Conservation (phyloP, 2,113 vertebrate genomes). For the Propithecus coquereli region DNA sequence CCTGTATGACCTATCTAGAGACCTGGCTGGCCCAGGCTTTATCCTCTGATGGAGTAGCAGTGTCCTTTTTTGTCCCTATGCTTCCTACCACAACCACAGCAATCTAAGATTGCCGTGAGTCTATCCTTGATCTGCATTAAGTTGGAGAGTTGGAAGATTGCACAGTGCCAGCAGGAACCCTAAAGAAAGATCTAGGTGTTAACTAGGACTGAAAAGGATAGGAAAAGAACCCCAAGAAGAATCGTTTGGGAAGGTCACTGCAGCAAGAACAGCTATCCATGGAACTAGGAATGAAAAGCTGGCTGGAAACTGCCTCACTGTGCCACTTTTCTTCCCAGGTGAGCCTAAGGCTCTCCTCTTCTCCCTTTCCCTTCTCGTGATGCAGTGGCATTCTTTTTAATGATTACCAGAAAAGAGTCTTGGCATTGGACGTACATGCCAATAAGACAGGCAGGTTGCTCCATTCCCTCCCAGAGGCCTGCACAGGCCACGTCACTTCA, state of each 20-base stretch:
- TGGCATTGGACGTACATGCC: not conserved
- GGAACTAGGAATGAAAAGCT: not conserved
- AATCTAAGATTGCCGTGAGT: not conserved
- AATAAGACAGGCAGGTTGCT: not conserved
- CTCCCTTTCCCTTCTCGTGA: not conserved
- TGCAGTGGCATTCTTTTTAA: not conserved
- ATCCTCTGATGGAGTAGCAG: not conserved
- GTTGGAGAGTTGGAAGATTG: not conserved
- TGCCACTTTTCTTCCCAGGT: not conserved
- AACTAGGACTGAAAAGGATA: conserved; percentile 20
- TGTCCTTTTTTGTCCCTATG: not conserved
- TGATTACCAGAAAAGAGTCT: not conserved
- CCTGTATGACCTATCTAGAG: not conserved
- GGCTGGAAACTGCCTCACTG: not conserved
- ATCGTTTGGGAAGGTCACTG: not conserved
- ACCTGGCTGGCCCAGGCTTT: not conserved
- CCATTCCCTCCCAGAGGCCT: not conserved
- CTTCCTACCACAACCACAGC: not conserved
- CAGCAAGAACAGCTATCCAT: not conserved
- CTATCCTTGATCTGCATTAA: conserved; percentile 23
- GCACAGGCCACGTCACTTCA: not conserved
- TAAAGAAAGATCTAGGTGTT: conserved; percentile 41
- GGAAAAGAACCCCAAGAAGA: conserved; percentile 10
- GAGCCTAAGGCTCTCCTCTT: not conserved
- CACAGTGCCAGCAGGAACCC: not conserved